These are phyloP conservation scores for Oconnorella tubifera DNA, from an alignment of 2,888 invertebrate genomes.

Conservation along the genomic window DNA sequence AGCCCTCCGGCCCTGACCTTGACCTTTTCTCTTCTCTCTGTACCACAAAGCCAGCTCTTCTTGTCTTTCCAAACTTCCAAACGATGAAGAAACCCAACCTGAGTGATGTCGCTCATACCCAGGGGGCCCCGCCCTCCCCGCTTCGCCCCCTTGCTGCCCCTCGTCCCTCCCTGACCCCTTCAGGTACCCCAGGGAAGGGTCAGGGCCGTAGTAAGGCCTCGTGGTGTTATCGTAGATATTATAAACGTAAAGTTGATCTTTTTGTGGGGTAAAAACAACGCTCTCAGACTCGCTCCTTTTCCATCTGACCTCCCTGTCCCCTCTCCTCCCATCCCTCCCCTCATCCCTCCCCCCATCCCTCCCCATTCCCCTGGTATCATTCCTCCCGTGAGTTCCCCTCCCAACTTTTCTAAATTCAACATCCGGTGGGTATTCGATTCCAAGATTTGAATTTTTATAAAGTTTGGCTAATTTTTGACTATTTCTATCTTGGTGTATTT, in stretches of 20 bases:
- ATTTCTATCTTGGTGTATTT: too few species aligned
- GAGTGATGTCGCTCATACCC: background rate
- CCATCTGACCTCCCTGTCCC: background rate
- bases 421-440: too few species aligned
- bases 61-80: constrained; percentile 1
- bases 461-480: too few species aligned
- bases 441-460: too few species aligned
- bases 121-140: background rate
- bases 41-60: background rate
- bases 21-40: background rate
- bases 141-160: background rate
- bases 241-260: constrained; percentile 9
- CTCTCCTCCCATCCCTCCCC: background rate
- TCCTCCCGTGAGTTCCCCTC: too few species aligned
- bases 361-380: background rate
- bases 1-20: too few species aligned
- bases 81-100: constrained; percentile 1
- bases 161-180: background rate
- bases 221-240: constrained; percentile 14
- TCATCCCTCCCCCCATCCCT: background rate
- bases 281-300: background rate
- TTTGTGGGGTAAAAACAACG: background rate
- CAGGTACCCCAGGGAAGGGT: background rate
- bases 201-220: constrained; percentile 5
- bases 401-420: too few species aligned